Percentiles rank a stretch among this genome's conserved stretches.
phyloP scores from a whole-genome alignment of 2,113 vertebrate genomes.

The Gymnorhina tibicen region DNA sequence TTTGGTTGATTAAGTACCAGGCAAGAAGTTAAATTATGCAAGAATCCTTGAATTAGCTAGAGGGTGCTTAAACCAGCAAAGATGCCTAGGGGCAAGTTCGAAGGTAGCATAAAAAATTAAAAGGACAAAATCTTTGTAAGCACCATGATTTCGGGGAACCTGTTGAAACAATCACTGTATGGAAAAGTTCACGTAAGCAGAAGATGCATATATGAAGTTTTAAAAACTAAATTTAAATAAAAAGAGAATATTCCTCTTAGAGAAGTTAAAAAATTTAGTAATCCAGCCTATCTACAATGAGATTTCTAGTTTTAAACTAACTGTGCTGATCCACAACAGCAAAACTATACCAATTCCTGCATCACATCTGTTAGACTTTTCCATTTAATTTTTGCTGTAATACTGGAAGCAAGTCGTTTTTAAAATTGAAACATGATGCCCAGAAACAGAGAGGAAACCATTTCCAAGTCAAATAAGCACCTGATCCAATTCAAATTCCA shows the following conservation, averaged over 20 bases:
- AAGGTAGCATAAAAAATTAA: background rate
- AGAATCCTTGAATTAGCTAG: background rate
- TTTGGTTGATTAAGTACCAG: slow-evolving; percentile 1
- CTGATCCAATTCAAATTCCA: slow-evolving; percentile 30
- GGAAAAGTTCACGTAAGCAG: background rate
- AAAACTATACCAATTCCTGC: background rate
- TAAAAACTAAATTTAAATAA: background rate
- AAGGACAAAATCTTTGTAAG: background rate
- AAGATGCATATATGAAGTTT: background rate
- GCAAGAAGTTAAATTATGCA: slow-evolving; percentile 23
- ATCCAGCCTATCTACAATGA: background rate
- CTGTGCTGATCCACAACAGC: background rate
- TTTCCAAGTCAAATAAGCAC: slow-evolving; percentile 24
- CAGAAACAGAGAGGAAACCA: background rate
- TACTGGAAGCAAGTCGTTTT: background rate
- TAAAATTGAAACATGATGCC: background rate
- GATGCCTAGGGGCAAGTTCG: background rate
- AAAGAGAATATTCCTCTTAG: background rate
- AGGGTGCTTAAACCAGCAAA: background rate
- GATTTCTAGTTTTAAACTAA: background rate
- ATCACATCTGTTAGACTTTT: background rate
- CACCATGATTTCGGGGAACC: background rate
- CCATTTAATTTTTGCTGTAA: background rate
- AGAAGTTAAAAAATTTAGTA: background rate
- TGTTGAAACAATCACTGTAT: background rate